phyloP scores from a whole-genome alignment of 2,113 vertebrate genomes.

The Ophiodon elongatus region DNA sequence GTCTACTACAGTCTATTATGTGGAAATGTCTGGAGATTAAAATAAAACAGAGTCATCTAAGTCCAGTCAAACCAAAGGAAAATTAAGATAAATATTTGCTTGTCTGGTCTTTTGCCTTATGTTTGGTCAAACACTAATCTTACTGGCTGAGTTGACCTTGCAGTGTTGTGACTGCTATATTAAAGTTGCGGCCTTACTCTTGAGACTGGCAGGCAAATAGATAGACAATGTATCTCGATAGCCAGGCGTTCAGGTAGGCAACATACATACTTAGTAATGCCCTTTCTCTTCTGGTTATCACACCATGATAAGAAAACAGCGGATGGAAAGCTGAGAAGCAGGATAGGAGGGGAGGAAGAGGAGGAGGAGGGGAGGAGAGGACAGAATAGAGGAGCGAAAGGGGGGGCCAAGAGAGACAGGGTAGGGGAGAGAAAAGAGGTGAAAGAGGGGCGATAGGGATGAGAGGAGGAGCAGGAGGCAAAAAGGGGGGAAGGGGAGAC shows the following conservation, averaged over 20 bases:
- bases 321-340: slow-evolving; percentile 56
- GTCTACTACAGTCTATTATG: slow-evolving; percentile 17
- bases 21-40: slow-evolving; percentile 25
- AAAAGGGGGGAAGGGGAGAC: slow-evolving; percentile 42
- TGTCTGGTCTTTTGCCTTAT: neutral
- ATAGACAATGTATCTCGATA: slow-evolving; percentile 52
- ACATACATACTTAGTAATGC: slow-evolving; percentile 54
- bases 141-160: slow-evolving; percentile 37
- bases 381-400: neutral
- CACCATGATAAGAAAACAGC: slow-evolving; percentile 66
- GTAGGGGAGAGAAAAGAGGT: slow-evolving; percentile 45
- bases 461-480: slow-evolving; percentile 66
- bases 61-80: slow-evolving; percentile 10
- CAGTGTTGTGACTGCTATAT: slow-evolving; percentile 31
- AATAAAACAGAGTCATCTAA: slow-evolving; percentile 18
- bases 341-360: slow-evolving; percentile 57
- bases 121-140: slow-evolving; percentile 33
- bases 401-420: slow-evolving; percentile 34
- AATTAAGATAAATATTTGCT: slow-evolving; percentile 45
- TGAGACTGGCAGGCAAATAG: slow-evolving; percentile 34
- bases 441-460: slow-evolving; percentile 71
- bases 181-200: slow-evolving; percentile 32
- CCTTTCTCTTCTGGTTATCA: slow-evolving; percentile 70
- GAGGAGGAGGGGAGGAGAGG: slow-evolving; percentile 1
- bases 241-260: slow-evolving; percentile 55